These are phyloP conservation scores for Balearica regulorum DNA, from an alignment of 2,797 vertebrate species.

Conservation along the genomic window DNA sequence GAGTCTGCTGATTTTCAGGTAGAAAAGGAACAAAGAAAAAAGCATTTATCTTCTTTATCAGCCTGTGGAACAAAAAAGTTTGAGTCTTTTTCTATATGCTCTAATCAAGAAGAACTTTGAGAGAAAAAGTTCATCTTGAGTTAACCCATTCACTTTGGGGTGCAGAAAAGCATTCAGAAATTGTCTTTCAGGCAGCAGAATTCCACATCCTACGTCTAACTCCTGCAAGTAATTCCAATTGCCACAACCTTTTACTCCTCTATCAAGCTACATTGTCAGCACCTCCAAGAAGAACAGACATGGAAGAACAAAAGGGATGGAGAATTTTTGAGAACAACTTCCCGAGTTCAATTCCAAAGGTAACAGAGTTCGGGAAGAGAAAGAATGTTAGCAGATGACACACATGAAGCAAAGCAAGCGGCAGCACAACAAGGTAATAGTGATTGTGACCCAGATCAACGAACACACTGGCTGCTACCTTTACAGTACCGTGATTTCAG, in stretches of 20 bases:
- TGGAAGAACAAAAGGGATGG: background rate
- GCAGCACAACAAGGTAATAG: background rate
- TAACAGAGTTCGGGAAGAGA: background rate
- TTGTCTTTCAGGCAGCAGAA: background rate
- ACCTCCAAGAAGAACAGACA: background rate
- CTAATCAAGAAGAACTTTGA: background rate
- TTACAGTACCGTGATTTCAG: background rate
- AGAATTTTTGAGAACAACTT: background rate
- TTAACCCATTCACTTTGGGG: background rate
- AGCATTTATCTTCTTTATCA: background rate
- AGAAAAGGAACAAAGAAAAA: background rate
- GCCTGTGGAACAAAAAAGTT: background rate
- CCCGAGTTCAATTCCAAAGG: background rate
- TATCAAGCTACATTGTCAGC: accelerated
- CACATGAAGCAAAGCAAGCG: background rate
- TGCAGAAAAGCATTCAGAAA: background rate
- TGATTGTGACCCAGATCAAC: accelerated
- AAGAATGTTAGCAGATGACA: background rate
- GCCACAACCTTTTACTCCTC: background rate
- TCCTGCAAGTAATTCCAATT: background rate
- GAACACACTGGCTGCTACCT: background rate
- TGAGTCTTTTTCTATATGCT: background rate
- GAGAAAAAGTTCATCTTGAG: background rate
- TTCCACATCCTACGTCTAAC: background rate
- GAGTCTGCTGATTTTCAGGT: background rate